phyloP scores from a whole-genome alignment of 2,113 vertebrate genomes.

The Tor tambroides region DNA sequence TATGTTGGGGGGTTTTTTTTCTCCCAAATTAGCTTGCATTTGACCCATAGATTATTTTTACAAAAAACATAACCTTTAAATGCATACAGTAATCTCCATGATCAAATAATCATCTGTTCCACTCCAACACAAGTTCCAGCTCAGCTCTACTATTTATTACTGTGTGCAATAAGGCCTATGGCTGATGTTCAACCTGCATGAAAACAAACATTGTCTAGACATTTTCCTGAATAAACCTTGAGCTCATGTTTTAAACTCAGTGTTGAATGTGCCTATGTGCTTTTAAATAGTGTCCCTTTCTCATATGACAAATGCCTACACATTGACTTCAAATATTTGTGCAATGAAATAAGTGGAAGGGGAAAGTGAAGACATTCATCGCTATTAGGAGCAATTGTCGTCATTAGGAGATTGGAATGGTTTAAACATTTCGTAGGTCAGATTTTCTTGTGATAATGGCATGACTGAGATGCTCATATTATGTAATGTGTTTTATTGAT shows the following conservation, averaged over 20 bases:
- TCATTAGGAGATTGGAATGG: background rate
- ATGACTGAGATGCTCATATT: background rate
- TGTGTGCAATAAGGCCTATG: background rate
- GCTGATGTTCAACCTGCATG: slow-evolving; percentile 27
- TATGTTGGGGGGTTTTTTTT: background rate
- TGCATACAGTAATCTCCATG: background rate
- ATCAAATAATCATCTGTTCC: background rate
- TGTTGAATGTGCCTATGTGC: slow-evolving; percentile 2
- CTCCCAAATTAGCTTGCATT: background rate
- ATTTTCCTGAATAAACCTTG: slow-evolving; percentile 40
- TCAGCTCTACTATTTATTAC: background rate
- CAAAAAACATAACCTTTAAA: background rate
- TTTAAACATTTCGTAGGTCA: background rate
- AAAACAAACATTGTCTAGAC: slow-evolving; percentile 65
- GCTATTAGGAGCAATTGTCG: background rate
- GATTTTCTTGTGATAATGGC: slow-evolving; percentile 24
- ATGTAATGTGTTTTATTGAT: background rate
- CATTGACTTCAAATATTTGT: background rate
- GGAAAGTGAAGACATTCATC: slow-evolving; percentile 6
- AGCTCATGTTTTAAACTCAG: background rate
- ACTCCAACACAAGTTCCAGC: background rate
- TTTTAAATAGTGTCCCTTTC: slow-evolving; percentile 15
- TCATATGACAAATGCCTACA: slow-evolving; percentile 10
- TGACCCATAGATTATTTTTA: background rate
- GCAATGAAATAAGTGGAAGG: slow-evolving; percentile 12